A percentile compares a stretch with the other conserved stretches of the same genome.
Evolutionary conservation across 2,888 invertebrate species (phyloP).

Genomic region (Chrysodeixis includens): DNA sequence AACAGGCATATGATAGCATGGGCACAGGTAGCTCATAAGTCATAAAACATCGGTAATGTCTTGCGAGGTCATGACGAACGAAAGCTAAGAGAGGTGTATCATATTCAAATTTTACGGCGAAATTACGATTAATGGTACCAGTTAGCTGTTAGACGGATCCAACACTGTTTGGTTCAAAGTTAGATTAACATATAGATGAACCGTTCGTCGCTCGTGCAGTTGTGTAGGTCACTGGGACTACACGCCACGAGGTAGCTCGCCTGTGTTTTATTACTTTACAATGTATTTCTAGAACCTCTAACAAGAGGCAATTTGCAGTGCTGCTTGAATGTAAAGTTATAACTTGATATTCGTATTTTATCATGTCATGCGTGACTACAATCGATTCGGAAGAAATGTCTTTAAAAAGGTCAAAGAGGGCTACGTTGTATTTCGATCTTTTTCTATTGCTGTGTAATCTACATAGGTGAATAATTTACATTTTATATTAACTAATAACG

Average conservation of each 20-base stretch:
- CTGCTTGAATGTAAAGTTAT: not conserved
- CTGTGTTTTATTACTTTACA: slow-evolving; percentile 30
- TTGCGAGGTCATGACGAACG: slow-evolving; percentile 27
- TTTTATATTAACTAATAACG: not conserved
- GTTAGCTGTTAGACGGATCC: slow-evolving; percentile 24
- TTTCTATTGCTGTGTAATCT: not conserved
- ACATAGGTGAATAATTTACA: slow-evolving; percentile 4
- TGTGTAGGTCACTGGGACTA: slow-evolving; percentile 42
- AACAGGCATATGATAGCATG: not conserved
- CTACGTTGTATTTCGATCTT: slow-evolving; percentile 3
- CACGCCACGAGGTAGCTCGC: slow-evolving; percentile 23
- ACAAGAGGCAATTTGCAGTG: not conserved
- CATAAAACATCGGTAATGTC: slow-evolving; percentile 12
- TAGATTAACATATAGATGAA: slow-evolving; percentile 51
- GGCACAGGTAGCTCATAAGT: slow-evolving; percentile 10
- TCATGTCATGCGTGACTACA: slow-evolving; percentile 4
- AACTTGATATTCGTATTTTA: not conserved
- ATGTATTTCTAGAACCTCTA: slow-evolving; percentile 16
- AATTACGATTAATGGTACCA: slow-evolving; percentile 22
- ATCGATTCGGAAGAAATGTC: slow-evolving; percentile 4
- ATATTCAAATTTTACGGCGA: slow-evolving; percentile 32
- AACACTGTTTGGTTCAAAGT: slow-evolving; percentile 28
- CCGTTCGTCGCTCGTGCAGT: slow-evolving; percentile 14
- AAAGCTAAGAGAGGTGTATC: slow-evolving; percentile 34
- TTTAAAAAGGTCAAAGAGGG: slow-evolving; percentile 3